phyloP scores from a whole-genome alignment of 2,888 invertebrate species.

The Rotaria socialis region DNA sequence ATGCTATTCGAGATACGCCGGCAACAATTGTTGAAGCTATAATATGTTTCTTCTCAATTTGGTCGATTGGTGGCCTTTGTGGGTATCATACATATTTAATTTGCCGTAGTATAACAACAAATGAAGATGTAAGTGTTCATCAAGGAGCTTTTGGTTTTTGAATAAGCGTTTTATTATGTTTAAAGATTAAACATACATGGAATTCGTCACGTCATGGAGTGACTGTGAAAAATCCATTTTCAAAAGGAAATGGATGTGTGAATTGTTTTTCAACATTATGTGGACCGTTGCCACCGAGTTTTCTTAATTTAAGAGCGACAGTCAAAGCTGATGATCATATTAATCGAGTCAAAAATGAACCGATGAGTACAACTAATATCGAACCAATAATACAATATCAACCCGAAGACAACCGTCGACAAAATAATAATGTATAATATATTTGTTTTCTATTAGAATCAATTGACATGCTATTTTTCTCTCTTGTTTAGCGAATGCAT shows the following conservation, averaged over 20 bases:
- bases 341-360: neutral
- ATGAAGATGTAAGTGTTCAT: conserved; percentile 83
- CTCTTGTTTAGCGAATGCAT: neutral
- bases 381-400: neutral
- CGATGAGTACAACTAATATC: neutral
- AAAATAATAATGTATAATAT: neutral
- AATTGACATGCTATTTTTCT: neutral
- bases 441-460: neutral
- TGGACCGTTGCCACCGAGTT: conserved; percentile 18
- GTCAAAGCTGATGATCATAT: neutral
- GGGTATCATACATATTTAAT: conserved; percentile 98
- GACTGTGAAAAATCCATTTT: neutral
- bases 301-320: neutral
- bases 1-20: conserved; percentile 80
- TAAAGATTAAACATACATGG: conserved; percentile 17
- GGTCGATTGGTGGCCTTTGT: conserved; percentile 95
- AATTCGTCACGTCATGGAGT: neutral
- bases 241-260: neutral
- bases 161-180: neutral
- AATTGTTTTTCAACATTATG: conserved; percentile 28
- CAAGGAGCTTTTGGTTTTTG: no score
- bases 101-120: conserved; percentile 95
- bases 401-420: neutral
- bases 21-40: conserved; percentile 76
- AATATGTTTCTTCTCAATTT: conserved; percentile 92